phyloP scores from a whole-genome alignment of 2,797 vertebrate species.

The Hydrolagus colliei region DNA sequence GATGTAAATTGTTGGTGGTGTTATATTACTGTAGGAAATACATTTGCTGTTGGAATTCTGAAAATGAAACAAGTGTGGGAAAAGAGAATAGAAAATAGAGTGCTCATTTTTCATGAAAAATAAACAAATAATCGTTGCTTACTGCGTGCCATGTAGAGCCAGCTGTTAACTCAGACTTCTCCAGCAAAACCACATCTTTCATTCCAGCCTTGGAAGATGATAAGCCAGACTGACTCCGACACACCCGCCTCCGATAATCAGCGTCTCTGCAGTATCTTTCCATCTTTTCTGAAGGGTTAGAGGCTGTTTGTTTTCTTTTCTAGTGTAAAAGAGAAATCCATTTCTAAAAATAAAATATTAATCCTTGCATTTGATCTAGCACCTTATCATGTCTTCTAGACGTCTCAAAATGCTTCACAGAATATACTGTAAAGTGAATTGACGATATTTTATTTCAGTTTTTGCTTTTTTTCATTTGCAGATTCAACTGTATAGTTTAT shows the following conservation, averaged over 20 bases:
- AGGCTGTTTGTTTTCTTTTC: conserved; percentile 40
- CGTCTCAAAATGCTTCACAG: too few species aligned
- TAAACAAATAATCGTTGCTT: conserved; percentile 43
- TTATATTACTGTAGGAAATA: background rate
- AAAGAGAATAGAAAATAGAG: background rate
- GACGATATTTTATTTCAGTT: background rate
- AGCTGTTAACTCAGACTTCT: conserved; percentile 92
- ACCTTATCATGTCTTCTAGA: too few species aligned
- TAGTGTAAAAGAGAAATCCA: conserved; percentile 36
- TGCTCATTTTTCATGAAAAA: background rate
- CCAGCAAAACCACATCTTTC: conserved; percentile 86
- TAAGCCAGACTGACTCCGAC: conserved; percentile 86
- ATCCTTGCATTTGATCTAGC: too few species aligned
- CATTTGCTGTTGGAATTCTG: background rate
- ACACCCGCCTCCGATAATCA: conserved; percentile 91
- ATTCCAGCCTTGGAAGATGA: conserved; percentile 85
- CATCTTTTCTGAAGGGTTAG: conserved; percentile 54
- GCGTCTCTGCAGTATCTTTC: conserved; percentile 81
- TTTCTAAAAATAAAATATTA: conserved; percentile 14
- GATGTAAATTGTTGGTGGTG: too few species aligned
- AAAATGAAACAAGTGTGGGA: background rate
- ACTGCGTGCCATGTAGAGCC: conserved; percentile 98
- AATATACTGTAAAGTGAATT: too few species aligned
- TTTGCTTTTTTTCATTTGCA: background rate
- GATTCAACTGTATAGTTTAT: too few species aligned